Percentiles rank a stretch among this genome's conserved stretches.
phyloP scores from a whole-genome alignment of 2,113 vertebrate genomes.

The Fulmarus glacialis region DNA sequence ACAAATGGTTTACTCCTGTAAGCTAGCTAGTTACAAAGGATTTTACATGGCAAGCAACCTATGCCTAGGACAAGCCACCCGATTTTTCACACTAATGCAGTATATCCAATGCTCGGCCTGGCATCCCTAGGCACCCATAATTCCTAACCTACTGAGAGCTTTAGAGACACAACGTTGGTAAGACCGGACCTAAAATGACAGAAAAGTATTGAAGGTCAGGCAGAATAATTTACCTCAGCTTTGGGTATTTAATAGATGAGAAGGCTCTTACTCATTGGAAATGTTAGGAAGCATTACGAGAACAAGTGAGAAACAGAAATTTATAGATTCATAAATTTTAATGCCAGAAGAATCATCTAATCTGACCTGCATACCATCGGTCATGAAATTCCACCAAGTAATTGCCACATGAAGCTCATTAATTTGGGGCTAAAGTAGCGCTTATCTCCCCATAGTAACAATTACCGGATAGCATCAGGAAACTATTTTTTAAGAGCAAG shows the following conservation, averaged over 20 bases:
- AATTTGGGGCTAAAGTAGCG: background rate
- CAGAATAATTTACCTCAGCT: slow-evolving; percentile 37
- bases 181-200: background rate
- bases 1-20: background rate
- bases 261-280: background rate
- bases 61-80: background rate
- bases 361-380: background rate
- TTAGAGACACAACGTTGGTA: slow-evolving; percentile 14
- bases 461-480: background rate
- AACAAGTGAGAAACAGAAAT: slow-evolving; percentile 37
- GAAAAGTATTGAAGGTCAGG: slow-evolving; percentile 36
- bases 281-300: background rate
- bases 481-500: background rate
- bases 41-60: background rate
- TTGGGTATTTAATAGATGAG: background rate
- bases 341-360: slow-evolving; percentile 10
- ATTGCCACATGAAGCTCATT: background rate
- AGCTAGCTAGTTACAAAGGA: background rate
- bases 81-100: background rate
- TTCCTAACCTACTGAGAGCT: background rate
- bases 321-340: slow-evolving; percentile 31
- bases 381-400: background rate
- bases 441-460: background rate
- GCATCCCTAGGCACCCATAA: background rate
- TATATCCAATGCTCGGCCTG: background rate